These are phyloP conservation scores for Oryzias melastigma DNA, from an alignment of 2,113 vertebrate species.

Conservation along the genomic window DNA sequence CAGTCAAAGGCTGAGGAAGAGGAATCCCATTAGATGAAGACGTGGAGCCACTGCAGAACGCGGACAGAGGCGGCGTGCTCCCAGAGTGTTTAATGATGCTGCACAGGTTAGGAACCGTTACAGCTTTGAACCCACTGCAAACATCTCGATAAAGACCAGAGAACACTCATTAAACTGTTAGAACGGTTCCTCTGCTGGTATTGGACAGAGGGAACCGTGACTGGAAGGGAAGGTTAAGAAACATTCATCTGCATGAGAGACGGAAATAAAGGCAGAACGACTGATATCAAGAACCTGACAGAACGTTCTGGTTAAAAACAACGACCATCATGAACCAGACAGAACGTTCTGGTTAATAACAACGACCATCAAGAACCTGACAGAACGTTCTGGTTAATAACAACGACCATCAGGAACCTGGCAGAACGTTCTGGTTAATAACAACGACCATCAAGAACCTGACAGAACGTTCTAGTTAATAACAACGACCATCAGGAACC, in stretches of 20 bases:
- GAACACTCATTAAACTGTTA: slow-evolving; percentile 73
- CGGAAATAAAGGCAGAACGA: background rate
- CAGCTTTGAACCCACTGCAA: slow-evolving; percentile 69
- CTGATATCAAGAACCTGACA: too few relatives aligned
- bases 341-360: too few relatives aligned
- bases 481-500: too few relatives aligned
- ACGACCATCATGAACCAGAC: too few relatives aligned
- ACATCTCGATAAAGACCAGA: slow-evolving; percentile 63
- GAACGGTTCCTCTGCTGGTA: slow-evolving; percentile 62
- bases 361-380: too few relatives aligned
- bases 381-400: too few relatives aligned
- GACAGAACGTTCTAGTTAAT: too few relatives aligned
- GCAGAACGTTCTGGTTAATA: too few relatives aligned
- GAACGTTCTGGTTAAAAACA: too few relatives aligned
- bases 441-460: too few relatives aligned
- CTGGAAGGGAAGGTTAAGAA: slow-evolving; percentile 48
- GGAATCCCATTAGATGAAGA: slow-evolving; percentile 52
- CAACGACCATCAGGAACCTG: too few relatives aligned
- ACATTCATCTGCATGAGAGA: slow-evolving; percentile 19
- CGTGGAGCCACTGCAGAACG: slow-evolving; percentile 12
- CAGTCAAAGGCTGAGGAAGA: slow-evolving; percentile 15
- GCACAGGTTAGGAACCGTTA: slow-evolving; percentile 46
- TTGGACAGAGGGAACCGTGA: slow-evolving; percentile 49
- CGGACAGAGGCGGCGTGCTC: slow-evolving; percentile 26
- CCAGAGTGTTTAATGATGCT: slow-evolving; percentile 50